Evolutionary conservation across 2,888 invertebrate genomes (phyloP), one percentile per base, ranked within the genome.

Genomic region (Synergus itoensis): DNA sequence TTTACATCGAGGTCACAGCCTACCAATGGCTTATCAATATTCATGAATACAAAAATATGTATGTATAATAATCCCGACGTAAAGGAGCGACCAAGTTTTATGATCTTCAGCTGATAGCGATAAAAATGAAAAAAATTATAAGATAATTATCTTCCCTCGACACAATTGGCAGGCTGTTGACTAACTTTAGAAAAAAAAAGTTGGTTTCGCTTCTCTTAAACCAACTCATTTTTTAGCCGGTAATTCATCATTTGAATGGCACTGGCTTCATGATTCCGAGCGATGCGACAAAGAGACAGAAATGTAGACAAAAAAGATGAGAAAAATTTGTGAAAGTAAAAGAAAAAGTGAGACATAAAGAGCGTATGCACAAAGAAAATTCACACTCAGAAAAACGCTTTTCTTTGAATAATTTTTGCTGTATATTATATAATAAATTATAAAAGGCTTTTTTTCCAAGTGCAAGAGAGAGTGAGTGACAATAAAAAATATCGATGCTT

Each of bases 301-400:
- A 18, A 67, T 9, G 4, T 48, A 14, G 48, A 64, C 36, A 36
- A 28, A 48, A 75, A 40, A 76, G 57, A 77, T 41, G 43, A 21
- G 75, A 78, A 65, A 62, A 77, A 65, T 65, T 80, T 81, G 77
- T 69, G 69, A 80, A 78, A 48, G 81, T 36, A 4, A 36, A 81
- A 81, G 65, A 75, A 77, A 79, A 80, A 79, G 79, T 79, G 63
- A 81, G 82, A 83, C 79, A 81, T 78, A 85, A 81, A 87, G 73
- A 82, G 79, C 81, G 69, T 78, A 67, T 81, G 79, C 80, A 84
- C 76, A 83, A 77, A 79, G 77, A 82, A 81, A 83, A 82, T 18
- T 3, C 18, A 57, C 57, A 57, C 18, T 18, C 9, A 57, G 57
- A 18, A 53, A 18, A 57, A 9, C 14, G 14, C 14, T 48, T 53